Percentiles rank a stretch among this genome's conserved stretches.
phyloP scores from a whole-genome alignment of 2,113 vertebrate species.

The Phocoena phocoena region DNA sequence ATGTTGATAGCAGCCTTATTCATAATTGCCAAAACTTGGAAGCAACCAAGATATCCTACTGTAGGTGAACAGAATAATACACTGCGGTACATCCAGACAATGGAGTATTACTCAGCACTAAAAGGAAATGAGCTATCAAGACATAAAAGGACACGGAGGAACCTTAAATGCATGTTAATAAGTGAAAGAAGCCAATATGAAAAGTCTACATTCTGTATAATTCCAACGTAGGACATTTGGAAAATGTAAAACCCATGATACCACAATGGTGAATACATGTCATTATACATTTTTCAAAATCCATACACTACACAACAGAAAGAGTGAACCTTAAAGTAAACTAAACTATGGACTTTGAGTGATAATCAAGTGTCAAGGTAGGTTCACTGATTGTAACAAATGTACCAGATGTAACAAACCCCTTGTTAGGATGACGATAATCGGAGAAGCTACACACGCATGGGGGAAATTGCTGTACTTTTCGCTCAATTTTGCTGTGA shows the following conservation, averaged over 20 bases:
- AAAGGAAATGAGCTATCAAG: background rate
- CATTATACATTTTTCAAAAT: background rate
- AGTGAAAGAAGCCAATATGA: background rate
- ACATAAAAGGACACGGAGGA: background rate
- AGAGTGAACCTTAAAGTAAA: background rate
- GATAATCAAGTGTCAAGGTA: background rate
- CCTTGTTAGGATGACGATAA: background rate
- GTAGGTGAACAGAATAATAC: background rate
- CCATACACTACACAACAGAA: background rate
- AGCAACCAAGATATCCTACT: background rate
- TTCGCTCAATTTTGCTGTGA: background rate
- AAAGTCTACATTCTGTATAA: background rate
- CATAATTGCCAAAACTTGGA: background rate
- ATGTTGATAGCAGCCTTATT: background rate
- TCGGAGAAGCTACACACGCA: background rate
- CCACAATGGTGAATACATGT: background rate
- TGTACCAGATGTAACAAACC: background rate
- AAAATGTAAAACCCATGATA: background rate
- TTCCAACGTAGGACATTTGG: background rate
- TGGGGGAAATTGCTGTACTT: background rate
- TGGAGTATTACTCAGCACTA: no score
- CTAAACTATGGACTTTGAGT: background rate
- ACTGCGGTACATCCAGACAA: no score
- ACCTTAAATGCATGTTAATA: background rate
- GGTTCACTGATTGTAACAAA: background rate